phyloP scores from a whole-genome alignment of 1,140 invertebrate genomes.

The Acromyrmex echinatior region DNA sequence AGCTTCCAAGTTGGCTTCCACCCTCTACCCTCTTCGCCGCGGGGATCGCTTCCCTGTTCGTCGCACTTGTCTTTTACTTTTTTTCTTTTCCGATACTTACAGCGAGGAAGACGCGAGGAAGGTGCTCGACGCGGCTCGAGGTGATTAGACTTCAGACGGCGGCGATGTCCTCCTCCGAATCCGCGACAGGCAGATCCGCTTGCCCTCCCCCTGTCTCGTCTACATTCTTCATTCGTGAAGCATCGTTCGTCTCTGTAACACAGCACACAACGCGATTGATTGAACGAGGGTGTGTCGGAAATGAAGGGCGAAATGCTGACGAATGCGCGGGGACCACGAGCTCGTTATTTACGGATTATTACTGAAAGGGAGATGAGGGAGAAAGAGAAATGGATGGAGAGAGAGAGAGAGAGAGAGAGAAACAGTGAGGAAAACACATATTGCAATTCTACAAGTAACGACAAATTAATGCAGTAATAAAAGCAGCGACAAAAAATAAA shows the following conservation, averaged over 20 bases:
- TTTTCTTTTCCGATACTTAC: slow-evolving; percentile 70
- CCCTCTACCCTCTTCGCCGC: too few species aligned
- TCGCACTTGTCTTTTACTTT: neutral
- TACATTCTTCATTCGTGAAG: slow-evolving; percentile 79
- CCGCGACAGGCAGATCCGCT: slow-evolving; percentile 76
- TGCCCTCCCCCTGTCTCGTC: slow-evolving; percentile 68
- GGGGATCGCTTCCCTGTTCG: neutral
- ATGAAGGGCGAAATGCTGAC: slow-evolving; percentile 14
- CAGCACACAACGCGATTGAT: slow-evolving; percentile 23
- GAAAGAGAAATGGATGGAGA: neutral
- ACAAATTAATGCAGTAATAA: neutral
- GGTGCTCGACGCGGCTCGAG: slow-evolving; percentile 66
- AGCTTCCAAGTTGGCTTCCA: neutral
- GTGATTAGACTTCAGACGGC: slow-evolving; percentile 70
- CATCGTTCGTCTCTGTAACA: slow-evolving; percentile 76
- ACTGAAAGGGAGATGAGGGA: neutral
- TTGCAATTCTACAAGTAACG: neutral
- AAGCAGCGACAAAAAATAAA: neutral
- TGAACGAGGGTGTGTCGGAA: slow-evolving; percentile 25
- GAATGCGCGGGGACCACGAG: neutral
- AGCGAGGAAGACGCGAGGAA: slow-evolving; percentile 70
- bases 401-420: neutral
- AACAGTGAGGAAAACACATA: neutral
- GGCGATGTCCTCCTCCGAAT: slow-evolving; percentile 77
- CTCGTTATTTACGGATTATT: slow-evolving; percentile 46